Percentiles rank a stretch among this genome's conserved stretches.
Evolutionary conservation across 2,888 invertebrate species (phyloP).

Genomic region (Cryptophagus acutangulus): DNA sequence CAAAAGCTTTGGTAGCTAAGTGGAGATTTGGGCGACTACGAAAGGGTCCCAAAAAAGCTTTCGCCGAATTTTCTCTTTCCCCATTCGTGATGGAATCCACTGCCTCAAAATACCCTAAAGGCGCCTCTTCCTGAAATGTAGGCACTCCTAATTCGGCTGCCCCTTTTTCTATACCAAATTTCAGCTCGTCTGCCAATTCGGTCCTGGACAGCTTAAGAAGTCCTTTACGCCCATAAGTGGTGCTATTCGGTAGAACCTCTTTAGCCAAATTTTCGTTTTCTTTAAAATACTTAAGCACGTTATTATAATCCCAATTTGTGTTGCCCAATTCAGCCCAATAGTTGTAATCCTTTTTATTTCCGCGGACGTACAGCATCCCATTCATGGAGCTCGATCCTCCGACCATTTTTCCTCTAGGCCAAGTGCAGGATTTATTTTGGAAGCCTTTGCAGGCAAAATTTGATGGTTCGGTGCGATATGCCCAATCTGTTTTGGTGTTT

Average conservation of each 20-base stretch:
- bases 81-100: constrained; percentile 42
- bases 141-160: constrained; percentile 50
- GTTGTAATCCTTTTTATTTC: constrained; percentile 60
- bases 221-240: constrained; percentile 47
- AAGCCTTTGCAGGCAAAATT: constrained; percentile 41
- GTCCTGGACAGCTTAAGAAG: constrained; percentile 48
- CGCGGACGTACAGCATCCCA: constrained; percentile 61
- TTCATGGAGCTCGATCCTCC: constrained; percentile 64
- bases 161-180: constrained; percentile 36
- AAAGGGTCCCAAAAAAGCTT: constrained; percentile 60
- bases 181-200: constrained; percentile 38
- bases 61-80: constrained; percentile 55
- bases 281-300: constrained; percentile 49
- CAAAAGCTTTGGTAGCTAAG: constrained; percentile 55
- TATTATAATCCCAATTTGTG: constrained; percentile 55
- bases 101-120: constrained; percentile 34
- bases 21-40: constrained; percentile 55
- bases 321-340: constrained; percentile 59
- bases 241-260: constrained; percentile 31
- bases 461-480: constrained; percentile 50
- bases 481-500: constrained; percentile 38
- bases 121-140: constrained; percentile 29
- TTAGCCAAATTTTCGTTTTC: constrained; percentile 44
- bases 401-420: constrained; percentile 58
- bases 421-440: constrained; percentile 45